These are phyloP conservation scores for Acrobasis repandana DNA, from an alignment of 2,888 invertebrate genomes.

Conservation along the genomic window DNA sequence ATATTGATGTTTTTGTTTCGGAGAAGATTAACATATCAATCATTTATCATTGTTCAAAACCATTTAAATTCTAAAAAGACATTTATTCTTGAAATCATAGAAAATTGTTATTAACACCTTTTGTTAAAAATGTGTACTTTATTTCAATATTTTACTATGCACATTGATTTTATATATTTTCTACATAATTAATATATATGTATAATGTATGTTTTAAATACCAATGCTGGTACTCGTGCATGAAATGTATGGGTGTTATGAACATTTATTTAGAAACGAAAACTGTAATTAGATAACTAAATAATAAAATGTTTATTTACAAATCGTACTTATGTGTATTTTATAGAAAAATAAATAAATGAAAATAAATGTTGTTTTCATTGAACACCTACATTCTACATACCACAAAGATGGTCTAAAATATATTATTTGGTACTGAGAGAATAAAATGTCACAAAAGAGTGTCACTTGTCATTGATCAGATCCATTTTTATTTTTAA, in stretches of 20 bases:
- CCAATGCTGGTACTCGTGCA: constrained; percentile 20
- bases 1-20: constrained; percentile 28
- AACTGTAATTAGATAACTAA: constrained; percentile 75
- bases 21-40: constrained; percentile 65
- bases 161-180: constrained; percentile 10
- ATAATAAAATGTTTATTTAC: constrained; percentile 82
- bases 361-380: constrained; percentile 43
- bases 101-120: not conserved
- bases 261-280: constrained; percentile 57
- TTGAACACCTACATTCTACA: constrained; percentile 18
- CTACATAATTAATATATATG: not conserved
- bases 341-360: constrained; percentile 79
- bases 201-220: constrained; percentile 21
- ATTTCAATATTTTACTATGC: constrained; percentile 9
- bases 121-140: constrained; percentile 6
- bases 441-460: no score
- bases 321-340: constrained; percentile 79
- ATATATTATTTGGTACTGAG: no score
- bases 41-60: constrained; percentile 40
- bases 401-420: no score
- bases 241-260: constrained; percentile 19
- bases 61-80: not conserved
- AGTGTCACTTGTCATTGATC: no score
- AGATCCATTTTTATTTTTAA: no score
- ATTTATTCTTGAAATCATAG: not conserved